Percentiles rank a stretch among this genome's conserved stretches.
Evolutionary conservation across 2,797 vertebrate genomes (phyloP).

Genomic region (Gadopsis marmoratus): DNA sequence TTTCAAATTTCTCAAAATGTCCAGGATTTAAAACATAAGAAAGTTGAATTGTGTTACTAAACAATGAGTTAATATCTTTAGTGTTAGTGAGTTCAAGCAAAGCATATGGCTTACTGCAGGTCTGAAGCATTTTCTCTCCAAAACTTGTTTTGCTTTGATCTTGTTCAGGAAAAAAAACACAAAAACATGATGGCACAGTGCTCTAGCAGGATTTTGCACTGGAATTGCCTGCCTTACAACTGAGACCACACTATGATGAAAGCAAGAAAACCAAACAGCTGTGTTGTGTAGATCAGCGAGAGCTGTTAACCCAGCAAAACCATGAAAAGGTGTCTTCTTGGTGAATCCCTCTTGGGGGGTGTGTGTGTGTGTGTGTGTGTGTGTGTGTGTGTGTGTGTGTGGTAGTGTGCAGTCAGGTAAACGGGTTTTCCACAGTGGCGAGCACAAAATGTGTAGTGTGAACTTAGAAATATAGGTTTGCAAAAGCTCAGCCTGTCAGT

Average conservation of each 20-base stretch:
- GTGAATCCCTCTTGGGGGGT: background rate
- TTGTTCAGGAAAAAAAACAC: background rate
- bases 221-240: constrained; percentile 16
- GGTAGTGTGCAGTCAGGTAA: too few species aligned
- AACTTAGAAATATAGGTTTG: background rate
- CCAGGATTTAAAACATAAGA: background rate
- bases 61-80: background rate
- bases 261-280: background rate
- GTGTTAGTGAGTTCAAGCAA: background rate
- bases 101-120: background rate
- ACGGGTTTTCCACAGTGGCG: constrained; percentile 21
- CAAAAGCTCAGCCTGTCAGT: background rate
- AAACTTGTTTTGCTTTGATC: constrained; percentile 5
- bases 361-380: too few species aligned
- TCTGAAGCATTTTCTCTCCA: background rate
- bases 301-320: background rate
- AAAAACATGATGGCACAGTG: too few species aligned
- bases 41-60: background rate
- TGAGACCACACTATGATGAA: constrained; percentile 40
- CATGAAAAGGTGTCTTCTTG: background rate
- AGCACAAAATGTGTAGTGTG: background rate
- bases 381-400: constrained; percentile 1
- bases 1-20: background rate
- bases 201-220: background rate
- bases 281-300: background rate